Evolutionary conservation across 2,113 vertebrate genomes (phyloP), one percentile per base, ranked within the genome.

Genomic region (Sinocyclocheilus anshuiensis): DNA sequence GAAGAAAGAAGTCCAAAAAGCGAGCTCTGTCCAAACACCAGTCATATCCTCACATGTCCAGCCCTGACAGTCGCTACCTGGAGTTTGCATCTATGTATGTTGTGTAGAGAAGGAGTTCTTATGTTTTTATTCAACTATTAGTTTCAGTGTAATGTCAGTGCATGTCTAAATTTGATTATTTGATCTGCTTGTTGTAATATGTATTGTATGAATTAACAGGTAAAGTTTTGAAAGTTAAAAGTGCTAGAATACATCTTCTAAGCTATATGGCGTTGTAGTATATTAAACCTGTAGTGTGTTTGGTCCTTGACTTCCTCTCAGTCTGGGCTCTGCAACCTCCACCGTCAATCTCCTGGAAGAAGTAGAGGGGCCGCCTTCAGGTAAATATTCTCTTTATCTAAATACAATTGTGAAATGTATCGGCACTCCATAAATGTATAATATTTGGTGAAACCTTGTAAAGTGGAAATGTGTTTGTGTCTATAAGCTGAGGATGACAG

Each of bases 1-100:
- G 96, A 92, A 96, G 97, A 94, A 97, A 94, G 92, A 99, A 98
- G 94, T 96, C 96, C 0, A 98, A 97, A 94, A 95, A 95, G 91
- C 97, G 95, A 94, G 93, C 94, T 53, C 94, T 97, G 82, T 89
- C 97, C 88, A 99, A 97, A 92, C 97, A 97, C 86, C 98, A 97
- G 61, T 95, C 93, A 95, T 99, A 99, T 99, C 97, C 77, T 74
- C 6, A n/a, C 11, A 77, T 10, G 11, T 24, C 16, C 45, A 61
- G 22, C 84, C 20, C 61, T 33, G 74, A n/a, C 26, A 63, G 20
- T 50, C 77, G 24, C 72, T 55, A 39, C n/a, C 10, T 22, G 24
- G 16, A 48, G 24, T 9, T 29, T 53, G 15, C 75, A 50, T 15
- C 75, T 16, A 29, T 26, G 45, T 75, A 75, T 75, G 39, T 75